Evolutionary conservation across 2,888 invertebrate species (phyloP).

Genomic region (Drosophila mimetica): DNA sequence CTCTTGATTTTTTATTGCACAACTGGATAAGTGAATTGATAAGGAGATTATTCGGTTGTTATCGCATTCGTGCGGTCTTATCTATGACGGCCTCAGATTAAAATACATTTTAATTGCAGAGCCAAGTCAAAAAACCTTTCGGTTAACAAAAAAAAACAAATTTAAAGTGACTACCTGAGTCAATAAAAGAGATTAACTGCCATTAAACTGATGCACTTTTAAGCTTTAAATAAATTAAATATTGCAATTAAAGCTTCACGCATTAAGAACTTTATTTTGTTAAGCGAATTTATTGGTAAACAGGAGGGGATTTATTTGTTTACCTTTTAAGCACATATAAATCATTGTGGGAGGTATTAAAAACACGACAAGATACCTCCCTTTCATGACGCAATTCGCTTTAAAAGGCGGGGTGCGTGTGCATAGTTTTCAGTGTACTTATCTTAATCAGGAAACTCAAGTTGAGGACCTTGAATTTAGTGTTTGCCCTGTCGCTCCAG

Average conservation of each 20-base stretch:
- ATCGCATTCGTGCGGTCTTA: constrained; percentile 10
- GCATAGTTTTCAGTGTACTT: constrained; percentile 47
- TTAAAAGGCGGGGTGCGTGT: neutral
- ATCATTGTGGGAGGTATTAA: constrained; percentile 13
- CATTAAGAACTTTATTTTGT: constrained; percentile 8
- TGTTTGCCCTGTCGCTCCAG: constrained; percentile 43
- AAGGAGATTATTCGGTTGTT: constrained; percentile 9
- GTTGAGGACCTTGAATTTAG: constrained; percentile 33
- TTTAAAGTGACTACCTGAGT: neutral
- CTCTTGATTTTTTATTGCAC: constrained; percentile 30
- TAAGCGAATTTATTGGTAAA: constrained; percentile 19
- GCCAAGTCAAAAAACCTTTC: constrained; percentile 31
- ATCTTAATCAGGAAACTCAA: constrained; percentile 65
- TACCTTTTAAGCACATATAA: constrained; percentile 14
- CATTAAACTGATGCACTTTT: constrained; percentile 17
- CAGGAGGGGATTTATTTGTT: constrained; percentile 17
- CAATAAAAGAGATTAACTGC: constrained; percentile 26
- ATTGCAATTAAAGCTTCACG: constrained; percentile 1
- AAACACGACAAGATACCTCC: constrained; percentile 6
- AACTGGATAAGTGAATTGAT: constrained; percentile 14
- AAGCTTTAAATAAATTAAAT: constrained; percentile 21
- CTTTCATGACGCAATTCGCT: constrained; percentile 22
- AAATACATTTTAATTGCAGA: constrained; percentile 20
- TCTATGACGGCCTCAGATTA: constrained; percentile 11
- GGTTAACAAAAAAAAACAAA: neutral